A percentile compares a stretch with the other conserved stretches of the same genome.
Conservation (phyloP, 2,797 vertebrate genomes). For the Coccyzus lansbergi region DNA sequence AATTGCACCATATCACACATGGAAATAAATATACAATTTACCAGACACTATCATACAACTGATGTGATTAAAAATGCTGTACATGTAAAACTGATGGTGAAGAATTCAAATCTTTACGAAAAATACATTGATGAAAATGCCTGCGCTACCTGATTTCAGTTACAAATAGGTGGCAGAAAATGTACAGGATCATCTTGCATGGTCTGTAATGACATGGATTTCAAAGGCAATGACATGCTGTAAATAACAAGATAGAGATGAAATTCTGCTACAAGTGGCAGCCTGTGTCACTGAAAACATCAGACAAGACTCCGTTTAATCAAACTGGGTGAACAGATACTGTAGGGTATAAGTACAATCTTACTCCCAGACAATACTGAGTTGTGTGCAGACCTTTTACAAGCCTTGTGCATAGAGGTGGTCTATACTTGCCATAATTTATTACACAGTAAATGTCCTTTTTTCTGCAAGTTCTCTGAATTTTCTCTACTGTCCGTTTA, state of each 20-base stretch:
- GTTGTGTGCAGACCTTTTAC: background rate
- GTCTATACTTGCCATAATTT: background rate
- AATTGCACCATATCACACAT: constrained; percentile 42
- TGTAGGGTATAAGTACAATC: background rate
- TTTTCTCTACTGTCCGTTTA: background rate
- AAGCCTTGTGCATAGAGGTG: background rate
- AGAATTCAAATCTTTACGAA: background rate
- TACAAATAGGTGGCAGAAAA: background rate
- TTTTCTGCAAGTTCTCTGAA: background rate
- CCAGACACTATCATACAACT: constrained; percentile 14
- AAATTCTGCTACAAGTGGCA: background rate
- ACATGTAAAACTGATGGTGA: background rate
- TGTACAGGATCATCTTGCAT: background rate
- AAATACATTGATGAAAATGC: background rate
- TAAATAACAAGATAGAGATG: background rate
- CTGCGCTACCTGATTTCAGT: background rate
- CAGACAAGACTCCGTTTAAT: background rate
- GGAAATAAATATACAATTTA: constrained; percentile 68
- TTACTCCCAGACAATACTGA: background rate
- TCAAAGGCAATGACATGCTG: background rate
- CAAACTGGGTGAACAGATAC: background rate
- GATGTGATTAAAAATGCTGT: constrained; percentile 2
- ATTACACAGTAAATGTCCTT: background rate
- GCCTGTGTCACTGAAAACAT: background rate
- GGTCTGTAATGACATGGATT: background rate